Evolutionary conservation across 2,797 vertebrate species (phyloP), one percentile per base, ranked within the genome.

Genomic region (Lutra lutra): DNA sequence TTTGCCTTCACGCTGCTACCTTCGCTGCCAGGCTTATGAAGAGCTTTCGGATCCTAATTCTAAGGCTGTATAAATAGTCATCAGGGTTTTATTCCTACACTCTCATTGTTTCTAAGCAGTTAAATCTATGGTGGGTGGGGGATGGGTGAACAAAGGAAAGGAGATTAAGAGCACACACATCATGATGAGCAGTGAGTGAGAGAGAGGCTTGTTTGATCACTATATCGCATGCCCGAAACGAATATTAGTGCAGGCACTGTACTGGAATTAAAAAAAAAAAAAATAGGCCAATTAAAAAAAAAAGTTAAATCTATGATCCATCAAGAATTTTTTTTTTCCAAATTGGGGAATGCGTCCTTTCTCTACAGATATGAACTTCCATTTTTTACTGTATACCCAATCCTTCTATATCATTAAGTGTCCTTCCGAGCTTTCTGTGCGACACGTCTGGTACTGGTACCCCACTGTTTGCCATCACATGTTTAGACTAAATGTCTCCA

Each of bases 241-340:
- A 43, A 72, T 14, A 14, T 8, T 27, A 18, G 15, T 75, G 27
- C 18, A 29, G 11, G 29, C 17, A 46, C 15, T 32, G 18, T 46
- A 29, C 43, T 46, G 27, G 43, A 75, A 46, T 75, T 29, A 54
- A 56, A 27, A 73, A 73, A 73, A 73, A n/a, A n/a, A 25, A 23
- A 43, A 75, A 29, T 2, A 75, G 72, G 43, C 72, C 27, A 18
- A 46, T 75, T 38, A 75, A 29, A 75, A 51, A 75, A 17, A 17
- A 72, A 73, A 17, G 72, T 18, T 32, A 43, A 73, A 75, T 48
- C 73, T 75, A 1, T 72, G 68, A 73, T 29, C 35, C 64, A 20
- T 29, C 73, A 40, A 35, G 17, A 95, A 84, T 91, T 79, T 89
- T 89, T 48, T 48, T 94, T 94, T 96, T 89, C 51, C 46, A 75